Conservation (phyloP, 2,113 vertebrate species). For the Odobenus rosmarus region DNA sequence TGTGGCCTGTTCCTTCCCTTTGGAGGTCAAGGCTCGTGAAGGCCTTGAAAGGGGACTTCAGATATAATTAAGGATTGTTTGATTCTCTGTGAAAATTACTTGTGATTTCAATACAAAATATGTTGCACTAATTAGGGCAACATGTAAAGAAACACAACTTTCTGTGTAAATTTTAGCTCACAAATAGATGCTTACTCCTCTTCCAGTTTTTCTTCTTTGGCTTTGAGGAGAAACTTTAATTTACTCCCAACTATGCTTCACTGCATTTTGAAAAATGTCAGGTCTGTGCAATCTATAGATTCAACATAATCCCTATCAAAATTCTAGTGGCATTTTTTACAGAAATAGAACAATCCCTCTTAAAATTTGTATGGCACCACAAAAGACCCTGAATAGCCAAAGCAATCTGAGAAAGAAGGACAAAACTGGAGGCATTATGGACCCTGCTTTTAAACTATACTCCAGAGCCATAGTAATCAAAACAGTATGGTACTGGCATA, state of each 20-base stretch:
- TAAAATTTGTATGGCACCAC: neutral
- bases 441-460: neutral
- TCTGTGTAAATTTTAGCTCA: neutral
- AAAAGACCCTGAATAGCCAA: neutral
- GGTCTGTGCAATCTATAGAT: neutral
- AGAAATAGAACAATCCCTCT: neutral
- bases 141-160: slow-evolving; percentile 22
- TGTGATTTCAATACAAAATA: slow-evolving; percentile 37
- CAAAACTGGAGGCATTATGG: neutral
- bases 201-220: slow-evolving; percentile 4
- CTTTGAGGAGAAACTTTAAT: slow-evolving; percentile 7
- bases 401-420: neutral
- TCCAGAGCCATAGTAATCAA: neutral
- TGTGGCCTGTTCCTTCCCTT: neutral
- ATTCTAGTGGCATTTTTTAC: neutral
- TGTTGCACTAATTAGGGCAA: neutral
- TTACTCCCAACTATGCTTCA: neutral
- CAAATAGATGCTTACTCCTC: neutral
- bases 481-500: neutral
- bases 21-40: neutral
- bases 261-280: neutral
- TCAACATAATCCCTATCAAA: neutral
- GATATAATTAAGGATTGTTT: neutral
- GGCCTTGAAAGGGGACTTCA: neutral
- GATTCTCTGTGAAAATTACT: slow-evolving; percentile 10